phyloP scores from a whole-genome alignment of 92 coral and sea anemone genomes.

The Hydrozoanthus gracilis region DNA sequence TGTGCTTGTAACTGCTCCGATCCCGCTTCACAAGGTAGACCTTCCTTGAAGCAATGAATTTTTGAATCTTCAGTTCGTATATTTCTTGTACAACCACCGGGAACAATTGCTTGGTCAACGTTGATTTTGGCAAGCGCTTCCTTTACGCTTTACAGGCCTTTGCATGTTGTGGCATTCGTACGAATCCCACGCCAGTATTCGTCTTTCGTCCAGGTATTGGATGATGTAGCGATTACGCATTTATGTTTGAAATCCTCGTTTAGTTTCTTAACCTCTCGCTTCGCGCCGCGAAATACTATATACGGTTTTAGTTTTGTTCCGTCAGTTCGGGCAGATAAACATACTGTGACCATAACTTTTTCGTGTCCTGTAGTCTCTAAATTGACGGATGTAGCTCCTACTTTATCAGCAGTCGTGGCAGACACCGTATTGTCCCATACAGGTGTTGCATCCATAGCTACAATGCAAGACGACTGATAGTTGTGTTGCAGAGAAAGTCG shows the following conservation, averaged over 20 bases:
- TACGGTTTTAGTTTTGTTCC: slow-evolving; percentile 62
- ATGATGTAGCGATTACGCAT: slow-evolving; percentile 46
- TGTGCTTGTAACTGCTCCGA: slow-evolving; percentile 52
- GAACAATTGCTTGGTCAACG: slow-evolving; percentile 68
- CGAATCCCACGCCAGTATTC: slow-evolving; percentile 67
- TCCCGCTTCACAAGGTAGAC: slow-evolving; percentile 59
- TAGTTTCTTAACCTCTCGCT: not conserved
- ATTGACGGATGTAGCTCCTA: slow-evolving; percentile 54
- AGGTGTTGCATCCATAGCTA: slow-evolving; percentile 62
- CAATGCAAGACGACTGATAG: slow-evolving; percentile 50
- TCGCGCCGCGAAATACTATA: not conserved
- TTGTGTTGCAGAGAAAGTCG: slow-evolving; percentile 44
- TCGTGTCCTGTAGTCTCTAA: slow-evolving; percentile 58
- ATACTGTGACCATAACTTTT: slow-evolving; percentile 59
- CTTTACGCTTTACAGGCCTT: slow-evolving; percentile 56
- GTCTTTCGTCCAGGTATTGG: slow-evolving; percentile 59
- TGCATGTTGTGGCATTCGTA: slow-evolving; percentile 69
- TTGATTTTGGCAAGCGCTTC: slow-evolving; percentile 48
- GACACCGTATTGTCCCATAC: slow-evolving; percentile 61
- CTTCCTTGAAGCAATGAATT: slow-evolving; percentile 47
- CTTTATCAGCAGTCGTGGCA: slow-evolving; percentile 54
- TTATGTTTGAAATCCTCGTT: slow-evolving; percentile 23
- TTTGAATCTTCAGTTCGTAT: slow-evolving; percentile 48
- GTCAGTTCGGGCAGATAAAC: slow-evolving; percentile 60
- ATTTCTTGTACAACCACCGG: slow-evolving; percentile 68